A percentile compares a stretch with the other conserved stretches of the same genome.
phyloP scores from a whole-genome alignment of 2,797 vertebrate genomes.

The Channallabes apus region DNA sequence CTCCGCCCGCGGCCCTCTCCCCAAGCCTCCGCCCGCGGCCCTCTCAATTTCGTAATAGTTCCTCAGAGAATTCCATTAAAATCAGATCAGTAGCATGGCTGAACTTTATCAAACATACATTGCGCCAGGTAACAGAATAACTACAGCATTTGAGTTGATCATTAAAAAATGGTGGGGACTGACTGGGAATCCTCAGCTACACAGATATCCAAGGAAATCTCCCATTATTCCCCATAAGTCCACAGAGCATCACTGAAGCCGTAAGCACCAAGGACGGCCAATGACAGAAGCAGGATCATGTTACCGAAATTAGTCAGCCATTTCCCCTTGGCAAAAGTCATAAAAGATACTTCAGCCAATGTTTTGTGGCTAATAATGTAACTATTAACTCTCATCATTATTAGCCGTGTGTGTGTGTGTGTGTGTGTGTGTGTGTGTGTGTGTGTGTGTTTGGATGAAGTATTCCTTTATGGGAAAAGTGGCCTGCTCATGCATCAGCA shows the following conservation, averaged over 20 bases:
- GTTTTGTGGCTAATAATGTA: neutral
- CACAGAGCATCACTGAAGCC: constrained; percentile 54
- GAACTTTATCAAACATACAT: neutral
- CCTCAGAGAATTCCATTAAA: neutral
- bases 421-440: neutral
- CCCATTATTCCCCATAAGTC: constrained; percentile 55
- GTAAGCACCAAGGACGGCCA: constrained; percentile 37
- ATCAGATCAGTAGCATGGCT: neutral
- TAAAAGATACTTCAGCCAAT: constrained; percentile 35
- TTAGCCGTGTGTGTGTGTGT: neutral
- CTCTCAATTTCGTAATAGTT: no score
- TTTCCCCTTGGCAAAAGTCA: constrained; percentile 43
- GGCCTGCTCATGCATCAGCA: constrained; percentile 60
- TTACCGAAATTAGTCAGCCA: constrained; percentile 56
- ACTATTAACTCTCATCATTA: no score
- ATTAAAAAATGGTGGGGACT: neutral
- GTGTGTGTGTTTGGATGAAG: constrained; percentile 16
- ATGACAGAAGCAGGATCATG: constrained; percentile 16
- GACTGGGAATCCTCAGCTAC: constrained; percentile 4
- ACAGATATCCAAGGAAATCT: constrained; percentile 11
- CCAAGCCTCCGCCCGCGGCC: no score
- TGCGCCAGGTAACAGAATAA: neutral
- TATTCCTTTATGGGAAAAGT: constrained; percentile 49
- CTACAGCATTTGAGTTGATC: neutral
- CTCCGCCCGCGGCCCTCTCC: no score